Evolutionary conservation across 2,888 invertebrate genomes (phyloP).

Genomic region (Dendrolimus houi): DNA sequence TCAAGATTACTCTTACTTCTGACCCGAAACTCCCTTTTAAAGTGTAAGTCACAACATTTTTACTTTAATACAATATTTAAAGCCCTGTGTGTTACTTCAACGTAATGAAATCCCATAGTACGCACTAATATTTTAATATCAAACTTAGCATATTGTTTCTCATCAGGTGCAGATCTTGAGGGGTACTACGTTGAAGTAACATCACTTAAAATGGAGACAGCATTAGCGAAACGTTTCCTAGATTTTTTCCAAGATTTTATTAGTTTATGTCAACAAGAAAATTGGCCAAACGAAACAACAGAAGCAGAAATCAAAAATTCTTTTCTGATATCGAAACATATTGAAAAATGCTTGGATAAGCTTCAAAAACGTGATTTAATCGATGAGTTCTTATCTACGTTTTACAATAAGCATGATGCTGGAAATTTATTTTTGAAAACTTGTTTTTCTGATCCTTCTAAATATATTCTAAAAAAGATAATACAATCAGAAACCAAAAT

Average conservation of each 20-base stretch:
- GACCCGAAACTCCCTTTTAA: slow-evolving; percentile 99
- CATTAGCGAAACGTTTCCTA: slow-evolving; percentile 60
- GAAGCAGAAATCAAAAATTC: slow-evolving; percentile 66
- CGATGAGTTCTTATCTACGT: slow-evolving; percentile 47
- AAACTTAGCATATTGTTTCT: slow-evolving; percentile 28
- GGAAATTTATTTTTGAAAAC: slow-evolving; percentile 31
- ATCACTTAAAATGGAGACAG: slow-evolving; percentile 47
- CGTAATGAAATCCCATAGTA: slow-evolving; percentile 18
- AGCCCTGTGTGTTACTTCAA: slow-evolving; percentile 46
- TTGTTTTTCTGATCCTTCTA: slow-evolving; percentile 51
- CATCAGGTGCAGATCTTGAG: slow-evolving; percentile 60
- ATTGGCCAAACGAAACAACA: slow-evolving; percentile 58
- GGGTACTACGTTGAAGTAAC: slow-evolving; percentile 55
- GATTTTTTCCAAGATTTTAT: slow-evolving; percentile 72
- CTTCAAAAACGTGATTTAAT: slow-evolving; percentile 55
- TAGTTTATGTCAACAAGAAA: slow-evolving; percentile 58
- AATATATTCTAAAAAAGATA: slow-evolving; percentile 52
- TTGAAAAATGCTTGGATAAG: slow-evolving; percentile 70
- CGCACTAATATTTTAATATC: slow-evolving; percentile 6
- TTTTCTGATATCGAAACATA: slow-evolving; percentile 68
- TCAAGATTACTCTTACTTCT: slow-evolving; percentile 99
- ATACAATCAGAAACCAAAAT: slow-evolving; percentile 43
- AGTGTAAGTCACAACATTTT: slow-evolving; percentile 85
- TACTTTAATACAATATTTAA: slow-evolving; percentile 1
- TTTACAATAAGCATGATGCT: slow-evolving; percentile 29